Base-by-base conservation (phyloP, 2,797 vertebrate genomes). In the Antennarius maculatus region DNA sequence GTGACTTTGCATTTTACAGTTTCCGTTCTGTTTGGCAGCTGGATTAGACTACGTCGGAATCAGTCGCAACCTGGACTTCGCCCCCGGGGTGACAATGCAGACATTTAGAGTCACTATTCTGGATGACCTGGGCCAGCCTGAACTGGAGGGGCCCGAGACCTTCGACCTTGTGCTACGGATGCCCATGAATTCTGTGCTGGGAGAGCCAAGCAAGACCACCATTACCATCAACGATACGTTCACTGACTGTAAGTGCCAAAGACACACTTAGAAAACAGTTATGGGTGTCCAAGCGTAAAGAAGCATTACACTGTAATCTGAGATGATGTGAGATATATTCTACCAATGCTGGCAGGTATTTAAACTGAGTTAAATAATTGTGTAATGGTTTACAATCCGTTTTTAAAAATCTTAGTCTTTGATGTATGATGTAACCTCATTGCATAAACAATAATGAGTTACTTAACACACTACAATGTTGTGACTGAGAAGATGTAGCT, bases 1-100 rank as follows among this genome's bases (percentile, higher is more conserved):
- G 3, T 6, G 7, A 18, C n/a, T 3, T 61, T 39, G 28, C 52
- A 31, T 48, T 8, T 60, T 8, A 51, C n/a, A 34, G 2, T 47
- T 62, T 62, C 43, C 42, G 77, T 18, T 76, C 49, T 47, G 2
- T 53, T n/a, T 60, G 14, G n/a, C 72, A 97, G 95, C 95, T 69
- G 95, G 95, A 71, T 83, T 92, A 14, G 95, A 96, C 87, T 96
- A 97, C 0, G 90, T 95, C 27, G 94, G 95, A 64, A 92, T 98
- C 54, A 95, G 92, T 77, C 87, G 62, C 63, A 96, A 95, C 74
- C 82, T 96, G 72, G 93, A 95, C 85, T 98, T 97, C 77, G 91
- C 93, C 48, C 94, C 94, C 0, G 95, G 95, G 23, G 93, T 95
- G 37, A 93, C 86, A 1, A 88, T 94, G 93, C 94, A 95, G 87